phyloP scores from a whole-genome alignment of 1,140 invertebrate species.

The Pararge aegeria region DNA sequence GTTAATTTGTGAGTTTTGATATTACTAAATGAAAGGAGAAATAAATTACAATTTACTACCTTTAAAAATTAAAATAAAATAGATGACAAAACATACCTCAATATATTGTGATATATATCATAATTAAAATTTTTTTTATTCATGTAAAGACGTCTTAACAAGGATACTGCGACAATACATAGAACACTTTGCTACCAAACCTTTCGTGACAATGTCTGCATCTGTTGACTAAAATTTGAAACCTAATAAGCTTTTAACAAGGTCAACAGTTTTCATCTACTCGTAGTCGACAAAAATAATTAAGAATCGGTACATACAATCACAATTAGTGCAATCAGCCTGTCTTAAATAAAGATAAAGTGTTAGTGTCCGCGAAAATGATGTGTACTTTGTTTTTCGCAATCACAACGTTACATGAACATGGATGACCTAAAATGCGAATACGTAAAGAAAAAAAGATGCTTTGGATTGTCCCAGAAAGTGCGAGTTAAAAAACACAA shows the following conservation, averaged over 20 bases:
- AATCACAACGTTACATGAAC: slow-evolving; percentile 80
- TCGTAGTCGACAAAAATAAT: slow-evolving; percentile 76
- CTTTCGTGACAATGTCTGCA: slow-evolving; percentile 78
- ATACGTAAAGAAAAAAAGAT: slow-evolving; percentile 78
- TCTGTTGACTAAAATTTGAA: slow-evolving; percentile 81
- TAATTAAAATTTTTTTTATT: too few relatives aligned
- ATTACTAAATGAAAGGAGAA: background rate
- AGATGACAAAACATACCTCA: too few relatives aligned
- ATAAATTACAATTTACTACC: background rate
- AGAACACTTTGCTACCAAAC: slow-evolving; percentile 40
- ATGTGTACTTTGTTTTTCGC: slow-evolving; percentile 78
- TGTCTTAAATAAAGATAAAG: slow-evolving; percentile 58
- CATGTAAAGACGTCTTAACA: slow-evolving; percentile 35
- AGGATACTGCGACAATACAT: slow-evolving; percentile 48
- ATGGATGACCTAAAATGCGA: slow-evolving; percentile 81
- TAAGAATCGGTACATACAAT: slow-evolving; percentile 61
- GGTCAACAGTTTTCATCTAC: slow-evolving; percentile 80
- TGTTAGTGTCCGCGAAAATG: slow-evolving; percentile 75
- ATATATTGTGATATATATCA: too few relatives aligned
- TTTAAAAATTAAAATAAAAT: too few relatives aligned
- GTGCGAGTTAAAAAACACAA: slow-evolving; percentile 63
- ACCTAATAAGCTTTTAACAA: slow-evolving; percentile 81
- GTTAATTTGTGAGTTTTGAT: slow-evolving; percentile 3
- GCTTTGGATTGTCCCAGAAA: slow-evolving; percentile 67
- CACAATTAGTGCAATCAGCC: slow-evolving; percentile 52